Evolutionary conservation across 2,888 invertebrate genomes (phyloP).

Genomic region (Camptogramma bilineatum): DNA sequence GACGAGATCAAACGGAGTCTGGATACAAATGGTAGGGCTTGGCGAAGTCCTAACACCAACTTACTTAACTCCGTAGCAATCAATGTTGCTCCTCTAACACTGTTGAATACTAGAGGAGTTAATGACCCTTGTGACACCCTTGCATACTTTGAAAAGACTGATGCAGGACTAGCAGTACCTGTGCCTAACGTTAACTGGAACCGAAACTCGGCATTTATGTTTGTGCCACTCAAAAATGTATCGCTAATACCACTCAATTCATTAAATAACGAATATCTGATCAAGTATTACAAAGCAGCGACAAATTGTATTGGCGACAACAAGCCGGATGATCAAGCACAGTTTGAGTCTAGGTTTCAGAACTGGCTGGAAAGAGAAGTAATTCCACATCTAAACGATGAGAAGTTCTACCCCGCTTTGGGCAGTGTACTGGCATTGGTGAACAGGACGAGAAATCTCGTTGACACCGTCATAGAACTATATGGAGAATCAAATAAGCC

Average conservation of each 20-base stretch:
- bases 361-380: slow-evolving; percentile 82
- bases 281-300: slow-evolving; percentile 85
- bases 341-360: slow-evolving; percentile 83
- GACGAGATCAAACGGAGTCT: slow-evolving; percentile 85
- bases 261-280: slow-evolving; percentile 67
- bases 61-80: slow-evolving; percentile 58
- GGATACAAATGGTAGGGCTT: slow-evolving; percentile 85
- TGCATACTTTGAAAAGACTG: slow-evolving; percentile 63
- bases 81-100: slow-evolving; percentile 49
- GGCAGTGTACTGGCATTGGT: slow-evolving; percentile 75
- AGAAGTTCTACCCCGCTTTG: slow-evolving; percentile 86
- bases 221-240: slow-evolving; percentile 84
- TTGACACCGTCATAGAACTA: slow-evolving; percentile 35
- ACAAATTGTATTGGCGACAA: slow-evolving; percentile 78
- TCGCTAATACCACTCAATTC: slow-evolving; percentile 58
- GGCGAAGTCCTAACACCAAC: slow-evolving; percentile 70
- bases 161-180: slow-evolving; percentile 69
- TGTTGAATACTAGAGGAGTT: slow-evolving; percentile 45
- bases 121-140: slow-evolving; percentile 61
- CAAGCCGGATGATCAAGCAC: slow-evolving; percentile 60
- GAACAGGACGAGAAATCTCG: slow-evolving; percentile 52
- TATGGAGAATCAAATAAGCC: slow-evolving; percentile 23
- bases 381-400: slow-evolving; percentile 84
- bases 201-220: slow-evolving; percentile 82
- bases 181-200: slow-evolving; percentile 87